These are phyloP conservation scores for Cinara cedri DNA, from an alignment of 2,888 invertebrate genomes.

Conservation along the genomic window DNA sequence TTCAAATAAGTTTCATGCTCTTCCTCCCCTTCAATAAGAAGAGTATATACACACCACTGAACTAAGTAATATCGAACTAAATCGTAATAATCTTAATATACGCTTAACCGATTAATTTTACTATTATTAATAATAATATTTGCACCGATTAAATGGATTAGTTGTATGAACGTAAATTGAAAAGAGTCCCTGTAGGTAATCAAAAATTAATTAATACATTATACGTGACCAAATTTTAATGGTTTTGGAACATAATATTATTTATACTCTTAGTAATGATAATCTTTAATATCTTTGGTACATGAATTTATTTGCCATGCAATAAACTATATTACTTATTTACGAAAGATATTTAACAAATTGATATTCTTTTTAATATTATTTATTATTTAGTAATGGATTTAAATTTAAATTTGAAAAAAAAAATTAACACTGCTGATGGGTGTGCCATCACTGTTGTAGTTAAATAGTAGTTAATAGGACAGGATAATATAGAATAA, in stretches of 20 bases:
- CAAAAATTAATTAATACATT: neutral
- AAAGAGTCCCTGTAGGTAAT: neutral
- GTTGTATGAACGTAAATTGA: constrained; percentile 7
- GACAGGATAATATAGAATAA: too few relatives aligned
- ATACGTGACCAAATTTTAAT: constrained; percentile 7
- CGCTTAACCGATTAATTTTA: neutral
- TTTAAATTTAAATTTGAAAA: neutral
- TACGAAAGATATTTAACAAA: constrained; percentile 8
- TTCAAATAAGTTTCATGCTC: too few relatives aligned
- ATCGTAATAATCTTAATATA: neutral
- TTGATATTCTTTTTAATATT: neutral
- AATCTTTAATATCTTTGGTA: neutral
- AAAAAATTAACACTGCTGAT: too few relatives aligned
- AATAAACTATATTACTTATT: constrained; percentile 4
- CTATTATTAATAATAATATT: neutral
- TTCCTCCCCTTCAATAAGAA: too few relatives aligned
- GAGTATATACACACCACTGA: too few relatives aligned
- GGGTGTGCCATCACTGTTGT: too few relatives aligned
- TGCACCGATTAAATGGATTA: neutral
- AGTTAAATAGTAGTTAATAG: too few relatives aligned
- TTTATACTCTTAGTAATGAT: too few relatives aligned
- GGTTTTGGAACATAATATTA: neutral
- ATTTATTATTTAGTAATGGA: constrained; percentile 10
- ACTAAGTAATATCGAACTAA: neutral
- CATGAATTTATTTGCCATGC: neutral